Evolutionary conservation across 2,797 vertebrate species (phyloP), one percentile per base, ranked within the genome.

Genomic region (Morelia viridis): DNA sequence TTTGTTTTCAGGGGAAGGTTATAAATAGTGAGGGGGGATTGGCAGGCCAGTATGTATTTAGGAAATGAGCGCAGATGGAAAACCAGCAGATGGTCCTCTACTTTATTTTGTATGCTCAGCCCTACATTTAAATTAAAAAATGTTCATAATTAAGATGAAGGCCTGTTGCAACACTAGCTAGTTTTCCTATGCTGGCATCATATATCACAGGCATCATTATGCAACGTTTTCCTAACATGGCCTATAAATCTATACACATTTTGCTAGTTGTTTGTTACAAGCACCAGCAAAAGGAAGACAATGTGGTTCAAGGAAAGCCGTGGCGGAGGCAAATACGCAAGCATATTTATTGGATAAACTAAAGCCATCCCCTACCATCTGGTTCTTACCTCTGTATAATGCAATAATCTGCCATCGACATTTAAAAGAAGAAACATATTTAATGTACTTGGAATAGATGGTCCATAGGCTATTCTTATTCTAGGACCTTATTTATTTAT

Each of bases 1-100:
- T 97, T 97, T 97, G 96, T 98, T 98, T 98, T 97, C 94, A 95
- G 96, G 96, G 95, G 94, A 97, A 96, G 94, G 96, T 96, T 98
- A 98, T 97, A 98, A 98, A 98, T 98, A 97, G 96, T 95, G 94
- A 95, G 96, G 95, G 95, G 96, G 94, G 96, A 93, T 22, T 94
- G 94, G 95, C 0, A 91, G 97, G 97, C 96, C 95, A 96, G 95
- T 96, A 96, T 97, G 95, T 96, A 97, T 97, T 98, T 97, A 98
- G 97, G 97, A 98, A 98, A 98, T 97, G 95, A 97, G 96, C 87
- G 96, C 97, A 97, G 97, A 97, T 97, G 97, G 97, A 97, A 98
- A 98, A 97, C 96, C 96, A 98, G 97, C 98, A 98, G 97, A 98
- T 98, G 97, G 97, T 93, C 94, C 93, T 95, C 94, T 95, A 95